Evolutionary conservation across 2,888 invertebrate genomes (phyloP), one percentile per base, ranked within the genome.

Genomic region (Prenolepis imparis): DNA sequence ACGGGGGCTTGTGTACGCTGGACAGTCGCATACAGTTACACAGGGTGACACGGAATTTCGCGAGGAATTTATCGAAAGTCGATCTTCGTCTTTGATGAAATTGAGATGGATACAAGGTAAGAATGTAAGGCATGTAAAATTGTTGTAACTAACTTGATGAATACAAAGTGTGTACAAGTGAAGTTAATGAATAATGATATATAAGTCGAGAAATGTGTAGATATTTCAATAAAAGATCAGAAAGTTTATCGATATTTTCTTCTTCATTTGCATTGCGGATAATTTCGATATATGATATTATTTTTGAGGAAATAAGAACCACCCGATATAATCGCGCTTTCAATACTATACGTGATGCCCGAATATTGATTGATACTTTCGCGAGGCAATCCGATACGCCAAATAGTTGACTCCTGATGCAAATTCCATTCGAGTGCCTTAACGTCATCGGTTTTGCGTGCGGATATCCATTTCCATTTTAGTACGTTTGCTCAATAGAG

Each of bases 351-450:
- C 1, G 67, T 52, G 28, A 84, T 59, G 36, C 64, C 32, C 44
- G 59, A 63, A 67, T 86, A 84, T 86, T 72, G 86, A 86, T 86
- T 61, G 82, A 82, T 78, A 68, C 77, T 73, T 78, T 64, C 28
- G 44, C 41, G 73, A 78, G 59, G 80, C 44, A 57, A 68, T 52
- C 80, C 80, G 44, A 84, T 85, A 63, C 59, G 32, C 28, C 73
- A 48, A 73, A 85, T 77, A 77, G 84, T 85, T 75, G 67, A 84
- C 66, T 85, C 66, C 55, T 74, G 82, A 77, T 73, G 61, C 61
- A 74, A 85, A 85, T 85, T 82, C 80, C 80, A 70, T 85, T 85
- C 57, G 72, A 70, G 68, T 83, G 68, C 82, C 70, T 82, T 83
- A 83, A 83, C 64, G 83, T 83, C 83, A 70, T 59, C 63, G 78